These are phyloP conservation scores for Parelbella ahira DNA, from an alignment of 2,888 invertebrate genomes.

Conservation along the genomic window DNA sequence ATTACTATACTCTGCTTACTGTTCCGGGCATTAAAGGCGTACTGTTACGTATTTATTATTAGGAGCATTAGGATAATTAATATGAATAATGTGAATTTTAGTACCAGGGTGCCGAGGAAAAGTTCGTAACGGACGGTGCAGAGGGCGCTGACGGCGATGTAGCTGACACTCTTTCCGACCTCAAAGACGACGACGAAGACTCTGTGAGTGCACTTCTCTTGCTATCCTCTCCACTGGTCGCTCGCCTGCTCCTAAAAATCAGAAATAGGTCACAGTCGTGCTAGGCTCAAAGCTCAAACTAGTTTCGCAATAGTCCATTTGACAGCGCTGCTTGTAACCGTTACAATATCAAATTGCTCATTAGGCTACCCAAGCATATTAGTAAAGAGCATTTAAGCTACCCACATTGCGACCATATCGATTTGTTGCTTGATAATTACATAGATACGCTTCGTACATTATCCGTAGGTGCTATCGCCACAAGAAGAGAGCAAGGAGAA, in stretches of 20 bases:
- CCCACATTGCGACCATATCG: conserved; percentile 42
- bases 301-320: conserved; percentile 32
- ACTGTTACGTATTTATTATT: too few relatives aligned
- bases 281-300: conserved; percentile 50
- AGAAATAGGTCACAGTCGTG: conserved; percentile 67
- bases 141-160: conserved; percentile 51
- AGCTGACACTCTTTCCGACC: conserved; percentile 70
- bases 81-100: too few relatives aligned
- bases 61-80: too few relatives aligned
- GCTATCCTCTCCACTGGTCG: conserved; percentile 30
- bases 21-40: too few relatives aligned
- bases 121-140: conserved; percentile 50
- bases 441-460: conserved; percentile 67
- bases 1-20: too few relatives aligned
- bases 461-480: conserved; percentile 72
- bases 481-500: conserved; percentile 77
- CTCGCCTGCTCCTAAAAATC: conserved; percentile 33
- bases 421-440: conserved; percentile 61
- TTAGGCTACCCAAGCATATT: conserved; percentile 32
- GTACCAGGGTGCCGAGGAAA: conserved; percentile 64
- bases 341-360: conserved; percentile 31
- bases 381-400: conserved; percentile 31
- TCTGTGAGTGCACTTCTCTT: conserved; percentile 82
- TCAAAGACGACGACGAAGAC: conserved; percentile 82
- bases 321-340: conserved; percentile 31